Evolutionary conservation across 2,113 vertebrate genomes (phyloP).

Genomic region (Cyprinus carpio): DNA sequence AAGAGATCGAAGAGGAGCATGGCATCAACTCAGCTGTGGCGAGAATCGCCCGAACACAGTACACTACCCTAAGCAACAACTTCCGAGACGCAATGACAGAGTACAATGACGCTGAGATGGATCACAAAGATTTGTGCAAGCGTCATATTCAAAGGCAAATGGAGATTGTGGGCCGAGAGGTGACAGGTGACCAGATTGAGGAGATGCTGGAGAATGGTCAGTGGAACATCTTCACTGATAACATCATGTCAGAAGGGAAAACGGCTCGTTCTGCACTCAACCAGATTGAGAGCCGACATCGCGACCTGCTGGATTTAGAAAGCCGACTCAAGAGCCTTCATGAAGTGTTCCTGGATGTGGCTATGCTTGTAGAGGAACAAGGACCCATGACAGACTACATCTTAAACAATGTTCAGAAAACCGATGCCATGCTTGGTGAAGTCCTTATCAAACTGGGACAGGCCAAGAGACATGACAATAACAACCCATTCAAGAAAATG

Average conservation of each 20-base stretch:
- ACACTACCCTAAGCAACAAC: conserved; percentile 75
- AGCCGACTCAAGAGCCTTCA: conserved; percentile 81
- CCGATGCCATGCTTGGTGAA: conserved; percentile 74
- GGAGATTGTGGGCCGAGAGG: conserved; percentile 87
- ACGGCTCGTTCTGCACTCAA: conserved; percentile 79
- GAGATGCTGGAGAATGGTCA: conserved; percentile 86
- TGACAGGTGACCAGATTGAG: conserved; percentile 84
- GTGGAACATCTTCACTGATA: conserved; percentile 85
- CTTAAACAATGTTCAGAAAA: conserved; percentile 79
- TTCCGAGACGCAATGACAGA: conserved; percentile 83
- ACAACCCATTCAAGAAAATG: conserved; percentile 81
- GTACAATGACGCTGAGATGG: conserved; percentile 86
- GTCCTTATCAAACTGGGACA: conserved; percentile 74
- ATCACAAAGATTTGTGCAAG: conserved; percentile 84
- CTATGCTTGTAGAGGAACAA: conserved; percentile 86
- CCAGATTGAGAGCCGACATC: conserved; percentile 84
- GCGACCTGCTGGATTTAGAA: conserved; percentile 85
- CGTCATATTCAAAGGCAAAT: conserved; percentile 86
- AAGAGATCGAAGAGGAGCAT: conserved; percentile 69
- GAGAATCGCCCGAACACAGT: conserved; percentile 80
- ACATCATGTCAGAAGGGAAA: conserved; percentile 79
- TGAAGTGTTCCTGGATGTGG: conserved; percentile 89
- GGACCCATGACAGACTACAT: conserved; percentile 78
- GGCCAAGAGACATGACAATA: conserved; percentile 79
- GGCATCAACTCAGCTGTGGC: conserved; percentile 76